phyloP scores from a whole-genome alignment of 35 echinoderm and acorn worm genomes.

The Patiria miniata region DNA sequence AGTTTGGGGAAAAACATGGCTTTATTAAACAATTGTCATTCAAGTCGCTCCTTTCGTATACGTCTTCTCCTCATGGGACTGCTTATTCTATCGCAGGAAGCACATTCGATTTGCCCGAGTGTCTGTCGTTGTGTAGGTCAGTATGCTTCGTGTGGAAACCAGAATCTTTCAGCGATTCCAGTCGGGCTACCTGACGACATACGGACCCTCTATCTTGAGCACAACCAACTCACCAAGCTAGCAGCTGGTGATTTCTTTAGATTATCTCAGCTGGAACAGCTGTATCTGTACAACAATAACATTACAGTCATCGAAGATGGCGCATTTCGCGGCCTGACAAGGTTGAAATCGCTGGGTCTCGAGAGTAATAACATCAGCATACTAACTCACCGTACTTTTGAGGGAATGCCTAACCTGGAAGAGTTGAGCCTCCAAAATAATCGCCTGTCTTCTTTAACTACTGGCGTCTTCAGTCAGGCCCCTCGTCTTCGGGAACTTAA shows the following conservation, averaged over 20 bases:
- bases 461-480: background rate
- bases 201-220: background rate
- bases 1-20: too few species aligned
- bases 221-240: background rate
- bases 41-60: too few species aligned
- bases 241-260: background rate
- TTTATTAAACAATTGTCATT: too few species aligned
- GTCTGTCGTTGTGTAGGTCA: too few species aligned
- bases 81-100: too few species aligned
- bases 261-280: background rate
- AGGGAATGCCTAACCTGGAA: background rate
- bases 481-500: background rate
- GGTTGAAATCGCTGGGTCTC: background rate
- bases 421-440: background rate
- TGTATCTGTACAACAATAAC: background rate
- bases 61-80: too few species aligned
- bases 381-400: background rate
- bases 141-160: background rate
- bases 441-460: background rate
- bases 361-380: background rate
- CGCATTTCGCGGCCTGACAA: background rate
- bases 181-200: background rate
- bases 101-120: too few species aligned
- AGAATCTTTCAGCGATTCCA: background rate
- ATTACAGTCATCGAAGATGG: background rate